Percentiles rank a stretch among this genome's conserved stretches.
Evolutionary conservation across 2,113 vertebrate species (phyloP).

Genomic region (Dasypus novemcinctus): DNA sequence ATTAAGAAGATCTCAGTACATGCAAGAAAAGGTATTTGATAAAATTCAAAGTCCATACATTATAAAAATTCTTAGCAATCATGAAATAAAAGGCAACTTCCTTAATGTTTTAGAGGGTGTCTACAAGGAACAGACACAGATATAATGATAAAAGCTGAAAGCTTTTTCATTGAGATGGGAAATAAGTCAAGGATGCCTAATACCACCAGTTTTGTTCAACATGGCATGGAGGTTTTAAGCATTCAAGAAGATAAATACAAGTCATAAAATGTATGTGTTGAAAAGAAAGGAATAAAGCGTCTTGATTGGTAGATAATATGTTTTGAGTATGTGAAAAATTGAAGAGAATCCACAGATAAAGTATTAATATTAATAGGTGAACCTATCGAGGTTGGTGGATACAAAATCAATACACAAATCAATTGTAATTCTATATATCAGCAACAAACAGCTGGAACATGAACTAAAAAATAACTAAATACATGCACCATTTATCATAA

Average conservation of each 20-base stretch:
- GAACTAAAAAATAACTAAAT: not conserved
- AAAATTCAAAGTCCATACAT: not conserved
- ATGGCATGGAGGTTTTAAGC: not conserved
- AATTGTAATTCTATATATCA: not conserved
- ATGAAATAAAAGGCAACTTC: not conserved
- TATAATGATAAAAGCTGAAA: not conserved
- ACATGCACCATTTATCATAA: not conserved
- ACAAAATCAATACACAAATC: not conserved
- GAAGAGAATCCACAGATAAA: not conserved
- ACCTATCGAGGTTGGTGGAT: not conserved
- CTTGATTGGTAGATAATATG: not conserved
- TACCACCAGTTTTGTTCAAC: not conserved
- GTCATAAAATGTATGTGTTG: not conserved
- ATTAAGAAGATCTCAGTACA: not conserved
- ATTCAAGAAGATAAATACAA: not conserved
- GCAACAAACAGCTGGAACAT: not conserved
- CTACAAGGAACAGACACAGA: not conserved
- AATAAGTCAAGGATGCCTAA: not conserved
- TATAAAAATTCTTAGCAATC: not conserved
- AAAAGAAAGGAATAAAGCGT: not conserved
- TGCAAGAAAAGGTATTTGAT: not conserved
- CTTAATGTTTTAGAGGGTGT: not conserved
- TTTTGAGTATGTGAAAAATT: not conserved
- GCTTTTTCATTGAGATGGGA: not conserved
- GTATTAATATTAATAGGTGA: not conserved